Percentiles rank a stretch among this genome's conserved stretches.
Evolutionary conservation across 2,113 vertebrate genomes (phyloP).

Genomic region (Ciconia stormi): DNA sequence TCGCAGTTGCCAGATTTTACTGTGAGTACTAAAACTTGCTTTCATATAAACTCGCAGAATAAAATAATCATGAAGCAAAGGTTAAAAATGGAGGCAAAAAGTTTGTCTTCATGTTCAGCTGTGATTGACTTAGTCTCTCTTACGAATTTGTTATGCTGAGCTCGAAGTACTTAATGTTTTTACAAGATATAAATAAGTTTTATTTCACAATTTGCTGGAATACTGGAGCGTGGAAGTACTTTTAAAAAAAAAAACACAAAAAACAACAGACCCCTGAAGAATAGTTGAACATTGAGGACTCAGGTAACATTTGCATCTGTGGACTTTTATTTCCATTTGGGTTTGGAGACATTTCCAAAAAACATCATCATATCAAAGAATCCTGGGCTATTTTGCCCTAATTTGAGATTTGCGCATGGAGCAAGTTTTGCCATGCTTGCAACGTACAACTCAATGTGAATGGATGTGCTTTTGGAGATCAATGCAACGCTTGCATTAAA

Average conservation of each 20-base stretch:
- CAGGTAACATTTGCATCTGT: background rate
- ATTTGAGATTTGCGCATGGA: background rate
- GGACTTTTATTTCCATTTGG: background rate
- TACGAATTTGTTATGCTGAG: background rate
- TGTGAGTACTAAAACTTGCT: background rate
- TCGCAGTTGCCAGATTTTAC: background rate
- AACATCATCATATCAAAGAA: fast-evolving
- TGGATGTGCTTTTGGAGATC: fast-evolving
- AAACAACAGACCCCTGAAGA: background rate
- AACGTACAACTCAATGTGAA: background rate
- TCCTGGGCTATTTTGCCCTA: background rate
- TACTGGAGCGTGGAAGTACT: background rate
- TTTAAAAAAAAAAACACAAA: background rate
- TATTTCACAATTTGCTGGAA: background rate
- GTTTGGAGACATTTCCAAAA: background rate
- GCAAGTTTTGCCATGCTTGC: background rate
- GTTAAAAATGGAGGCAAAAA: background rate
- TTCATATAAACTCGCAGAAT: background rate
- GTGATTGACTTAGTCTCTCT: background rate
- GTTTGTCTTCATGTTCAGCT: background rate
- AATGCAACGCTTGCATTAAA: background rate
- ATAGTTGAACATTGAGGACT: background rate
- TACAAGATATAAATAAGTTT: background rate
- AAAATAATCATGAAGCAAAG: background rate
- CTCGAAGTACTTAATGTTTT: background rate